Percentiles rank a stretch among this genome's conserved stretches.
phyloP scores from a whole-genome alignment of 2,888 invertebrate species.

The Coelopa pilipes region DNA sequence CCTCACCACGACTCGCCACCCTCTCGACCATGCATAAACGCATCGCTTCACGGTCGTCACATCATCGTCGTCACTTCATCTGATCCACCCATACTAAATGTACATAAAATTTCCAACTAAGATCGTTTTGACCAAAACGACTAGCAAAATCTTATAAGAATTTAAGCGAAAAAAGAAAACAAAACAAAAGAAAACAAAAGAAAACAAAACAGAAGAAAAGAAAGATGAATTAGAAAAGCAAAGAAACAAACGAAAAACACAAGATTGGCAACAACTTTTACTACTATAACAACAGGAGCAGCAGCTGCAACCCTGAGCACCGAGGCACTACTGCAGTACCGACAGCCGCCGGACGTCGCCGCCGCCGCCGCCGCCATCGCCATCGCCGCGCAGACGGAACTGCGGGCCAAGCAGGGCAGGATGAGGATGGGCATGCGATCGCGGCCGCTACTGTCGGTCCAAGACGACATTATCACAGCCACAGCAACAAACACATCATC shows the following conservation, averaged over 20 bases:
- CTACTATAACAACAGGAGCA: constrained; percentile 32
- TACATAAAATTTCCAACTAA: neutral
- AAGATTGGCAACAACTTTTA: constrained; percentile 30
- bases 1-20: neutral
- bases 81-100: constrained; percentile 13
- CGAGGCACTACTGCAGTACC: constrained; percentile 25
- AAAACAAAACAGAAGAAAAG: neutral
- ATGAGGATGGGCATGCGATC: constrained; percentile 2
- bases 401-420: constrained; percentile 3
- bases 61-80: too few species aligned
- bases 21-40: too few species aligned
- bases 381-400: constrained; percentile 16
- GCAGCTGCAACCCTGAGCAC: constrained; percentile 29
- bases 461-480: neutral
- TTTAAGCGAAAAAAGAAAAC: neutral
- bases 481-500: neutral
- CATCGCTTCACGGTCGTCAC: too few species aligned
- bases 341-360: constrained; percentile 12
- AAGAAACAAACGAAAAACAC: constrained; percentile 15
- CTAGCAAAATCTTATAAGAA: too few species aligned
- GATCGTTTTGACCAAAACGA: too few species aligned
- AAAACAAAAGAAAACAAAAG: constrained; percentile 15
- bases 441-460: neutral
- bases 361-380: neutral
- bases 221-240: constrained; percentile 4